Evolutionary conservation across 1,140 invertebrate genomes (phyloP).

Genomic region (Tetraneura akinire): DNA sequence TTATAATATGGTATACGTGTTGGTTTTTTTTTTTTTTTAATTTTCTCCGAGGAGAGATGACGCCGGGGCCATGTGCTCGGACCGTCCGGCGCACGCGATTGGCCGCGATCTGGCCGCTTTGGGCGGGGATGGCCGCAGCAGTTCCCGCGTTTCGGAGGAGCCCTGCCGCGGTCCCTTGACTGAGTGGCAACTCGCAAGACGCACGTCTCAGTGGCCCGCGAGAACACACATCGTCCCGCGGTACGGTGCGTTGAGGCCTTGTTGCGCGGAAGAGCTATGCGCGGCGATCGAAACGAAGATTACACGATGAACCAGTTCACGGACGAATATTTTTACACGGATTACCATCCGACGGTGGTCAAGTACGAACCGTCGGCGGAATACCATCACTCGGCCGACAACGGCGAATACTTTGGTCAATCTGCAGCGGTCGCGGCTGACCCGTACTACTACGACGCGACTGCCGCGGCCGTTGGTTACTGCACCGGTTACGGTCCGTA

Average conservation of each 20-base stretch:
- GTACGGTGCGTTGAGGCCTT: background rate
- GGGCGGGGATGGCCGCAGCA: constrained; percentile 29
- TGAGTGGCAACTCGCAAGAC: background rate
- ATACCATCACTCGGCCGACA: background rate
- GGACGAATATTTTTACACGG: background rate
- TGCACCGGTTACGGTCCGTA: background rate
- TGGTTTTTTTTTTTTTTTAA: too few relatives aligned
- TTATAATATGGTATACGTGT: too few relatives aligned
- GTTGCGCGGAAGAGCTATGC: background rate
- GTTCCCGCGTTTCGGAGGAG: background rate
- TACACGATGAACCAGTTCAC: background rate
- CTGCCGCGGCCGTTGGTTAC: background rate
- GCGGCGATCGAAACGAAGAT: background rate
- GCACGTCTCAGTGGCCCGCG: background rate
- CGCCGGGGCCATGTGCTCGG: constrained; percentile 15
- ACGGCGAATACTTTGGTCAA: background rate
- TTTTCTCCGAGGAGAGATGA: background rate
- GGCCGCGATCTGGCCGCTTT: background rate
- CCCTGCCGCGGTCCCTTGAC: background rate
- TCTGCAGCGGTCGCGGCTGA: background rate
- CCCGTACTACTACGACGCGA: background rate
- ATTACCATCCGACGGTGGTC: background rate
- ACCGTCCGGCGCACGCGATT: background rate
- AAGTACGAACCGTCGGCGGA: background rate
- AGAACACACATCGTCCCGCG: background rate